phyloP scores from a whole-genome alignment of 1,140 invertebrate genomes.

The Berghia stephanieae region DNA sequence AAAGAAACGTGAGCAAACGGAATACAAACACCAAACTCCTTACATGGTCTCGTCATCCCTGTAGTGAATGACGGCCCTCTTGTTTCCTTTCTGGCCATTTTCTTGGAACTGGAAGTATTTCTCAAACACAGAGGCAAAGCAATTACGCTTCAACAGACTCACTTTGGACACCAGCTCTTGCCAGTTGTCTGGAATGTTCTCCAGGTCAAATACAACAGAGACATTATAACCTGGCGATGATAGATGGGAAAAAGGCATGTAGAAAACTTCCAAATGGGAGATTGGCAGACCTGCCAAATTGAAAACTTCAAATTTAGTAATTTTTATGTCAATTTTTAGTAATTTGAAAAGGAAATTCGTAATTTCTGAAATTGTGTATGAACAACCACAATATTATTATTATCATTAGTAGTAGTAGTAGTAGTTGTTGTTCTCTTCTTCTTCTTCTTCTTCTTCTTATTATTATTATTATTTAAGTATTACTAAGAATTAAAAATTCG shows the following conservation, averaged over 20 bases:
- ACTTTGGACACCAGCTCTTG: constrained; percentile 89
- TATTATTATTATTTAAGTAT: too few species aligned
- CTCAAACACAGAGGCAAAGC: constrained; percentile 99
- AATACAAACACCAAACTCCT: constrained; percentile 58
- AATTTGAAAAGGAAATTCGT: too few species aligned
- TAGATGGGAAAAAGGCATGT: constrained; percentile 17
- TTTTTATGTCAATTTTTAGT: too few species aligned
- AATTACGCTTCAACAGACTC: constrained; percentile 95
- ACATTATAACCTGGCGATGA: constrained; percentile 84
- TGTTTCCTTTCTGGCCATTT: constrained; percentile 86
- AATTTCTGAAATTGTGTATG: too few species aligned
- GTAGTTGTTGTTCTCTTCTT: too few species aligned
- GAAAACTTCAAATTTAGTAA: too few species aligned
- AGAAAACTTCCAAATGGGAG: too few species aligned
- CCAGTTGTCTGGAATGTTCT: constrained; percentile 90
- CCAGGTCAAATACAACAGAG: constrained; percentile 91
- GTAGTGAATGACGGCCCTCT: constrained; percentile 97
- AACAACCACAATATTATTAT: too few species aligned
- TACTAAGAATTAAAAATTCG: too few species aligned
- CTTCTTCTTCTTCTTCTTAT: too few species aligned
- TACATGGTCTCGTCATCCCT: constrained; percentile 99
- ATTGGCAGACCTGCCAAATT: too few species aligned
- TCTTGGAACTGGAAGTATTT: constrained; percentile 99
- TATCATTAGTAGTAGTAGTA: too few species aligned
- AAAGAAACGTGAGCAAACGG: background rate